phyloP scores from a whole-genome alignment of 2,888 invertebrate species.

The Didymodactylos carnosus region DNA sequence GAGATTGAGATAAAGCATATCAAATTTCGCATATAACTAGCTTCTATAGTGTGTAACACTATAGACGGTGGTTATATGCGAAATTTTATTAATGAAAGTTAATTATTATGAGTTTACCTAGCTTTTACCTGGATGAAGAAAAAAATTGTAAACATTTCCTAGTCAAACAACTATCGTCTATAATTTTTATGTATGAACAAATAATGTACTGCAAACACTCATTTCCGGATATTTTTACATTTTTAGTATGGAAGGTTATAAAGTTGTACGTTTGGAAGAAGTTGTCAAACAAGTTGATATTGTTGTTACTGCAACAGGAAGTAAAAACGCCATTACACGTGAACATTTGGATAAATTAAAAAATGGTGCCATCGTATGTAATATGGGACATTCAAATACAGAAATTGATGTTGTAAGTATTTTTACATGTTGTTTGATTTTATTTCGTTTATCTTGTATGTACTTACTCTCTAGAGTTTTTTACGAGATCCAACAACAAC shows the following conservation, averaged over 20 bases:
- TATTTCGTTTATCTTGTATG: not conserved
- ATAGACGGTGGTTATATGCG: too few species aligned
- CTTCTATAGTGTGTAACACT: too few species aligned
- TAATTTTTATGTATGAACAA: too few species aligned
- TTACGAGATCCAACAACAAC: constrained; percentile 25
- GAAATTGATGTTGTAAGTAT: constrained; percentile 64
- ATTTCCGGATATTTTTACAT: too few species aligned
- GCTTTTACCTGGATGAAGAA: too few species aligned
- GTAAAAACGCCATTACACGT: constrained; percentile 79
- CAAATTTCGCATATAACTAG: too few species aligned
- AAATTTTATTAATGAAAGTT: too few species aligned
- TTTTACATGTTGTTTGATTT: not conserved
- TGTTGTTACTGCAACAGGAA: constrained; percentile 83
- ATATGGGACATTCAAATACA: constrained; percentile 91
- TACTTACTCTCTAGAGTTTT: not conserved
- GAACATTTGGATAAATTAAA: constrained; percentile 92
- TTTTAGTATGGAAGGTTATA: constrained; percentile 76
- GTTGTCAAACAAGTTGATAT: constrained; percentile 76
- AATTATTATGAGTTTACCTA: too few species aligned
- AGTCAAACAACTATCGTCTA: too few species aligned
- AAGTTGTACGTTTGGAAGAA: constrained; percentile 79
- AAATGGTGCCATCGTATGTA: constrained; percentile 78
- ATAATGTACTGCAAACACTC: too few species aligned
- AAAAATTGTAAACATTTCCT: too few species aligned
- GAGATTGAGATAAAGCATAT: too few species aligned